Evolutionary conservation across 2,888 invertebrate species (phyloP), one percentile per base, ranked within the genome.

Genomic region (Onchidella celtica): DNA sequence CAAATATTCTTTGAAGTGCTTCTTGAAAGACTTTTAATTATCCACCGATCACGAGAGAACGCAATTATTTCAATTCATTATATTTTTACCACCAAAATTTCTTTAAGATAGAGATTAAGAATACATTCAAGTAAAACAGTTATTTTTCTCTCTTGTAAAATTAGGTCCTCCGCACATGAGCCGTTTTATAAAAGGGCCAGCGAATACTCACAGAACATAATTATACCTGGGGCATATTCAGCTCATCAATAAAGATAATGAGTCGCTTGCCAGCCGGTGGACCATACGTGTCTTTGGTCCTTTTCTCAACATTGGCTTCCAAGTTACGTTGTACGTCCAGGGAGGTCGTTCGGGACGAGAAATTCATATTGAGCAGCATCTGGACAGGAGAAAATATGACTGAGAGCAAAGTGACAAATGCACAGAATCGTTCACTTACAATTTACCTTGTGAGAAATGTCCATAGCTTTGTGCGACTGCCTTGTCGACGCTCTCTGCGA

Each of bases 211-310:
- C n/a, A n/a, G n/a, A n/a, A n/a, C n/a, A n/a, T n/a, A n/a, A n/a
- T n/a, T 61, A 6, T 68, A 96, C 96, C 93, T 96, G 95, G 36
- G 98, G 98, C 97, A 98, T 98, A 91, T 98, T 97, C 96, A 98
- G 96, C 91, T 98, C 98, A 91, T 98, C 98, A 86, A 98, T 96
- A 91, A 98, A 98, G 85, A 97, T 95, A 40, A 98, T 95, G 91
- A 98, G 95, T 90, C 96, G 96, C 93, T 97, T 98, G 38, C 97
- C 98, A 82, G 97, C 95, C 0, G 97, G 96, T 55, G 98, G 98
- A 0, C 97, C 98, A 91, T 96, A 98, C 3, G 96, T 95, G 91
- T 97, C 97, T 92, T 97, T 97, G 0, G 97, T 97, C 79, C 97
- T 95, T 91, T 97, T 98, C 92, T 98, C 97, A 0, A 98, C 96